Percentiles rank a stretch among this genome's conserved stretches.
Evolutionary conservation across 1,140 invertebrate genomes (phyloP).

Genomic region (Temnothorax nylanderi): DNA sequence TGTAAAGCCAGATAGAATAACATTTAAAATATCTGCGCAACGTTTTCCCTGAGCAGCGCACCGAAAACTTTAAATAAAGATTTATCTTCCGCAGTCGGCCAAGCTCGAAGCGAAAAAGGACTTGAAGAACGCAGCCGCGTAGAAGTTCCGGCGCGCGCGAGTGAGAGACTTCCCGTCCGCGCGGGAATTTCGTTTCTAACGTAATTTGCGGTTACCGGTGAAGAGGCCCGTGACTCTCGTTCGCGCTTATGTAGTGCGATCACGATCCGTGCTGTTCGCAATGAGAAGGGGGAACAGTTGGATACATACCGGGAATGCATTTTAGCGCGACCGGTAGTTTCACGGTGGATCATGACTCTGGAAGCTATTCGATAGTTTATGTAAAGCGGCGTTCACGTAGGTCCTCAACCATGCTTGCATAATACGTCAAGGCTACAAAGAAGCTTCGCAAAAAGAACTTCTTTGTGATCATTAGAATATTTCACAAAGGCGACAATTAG

Average conservation of each 20-base stretch:
- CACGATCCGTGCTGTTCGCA: slow-evolving; percentile 1
- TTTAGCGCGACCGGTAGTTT: slow-evolving; percentile 45
- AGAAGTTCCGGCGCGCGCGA: slow-evolving; percentile 22
- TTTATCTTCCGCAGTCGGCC: slow-evolving; percentile 50
- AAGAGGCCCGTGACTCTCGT: slow-evolving; percentile 26
- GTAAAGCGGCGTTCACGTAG: neutral
- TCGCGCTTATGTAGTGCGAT: slow-evolving; percentile 22
- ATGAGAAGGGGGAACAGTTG: neutral
- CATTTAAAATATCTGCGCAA: slow-evolving; percentile 56
- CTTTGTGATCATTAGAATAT: neutral
- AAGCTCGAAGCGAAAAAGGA: slow-evolving; percentile 31
- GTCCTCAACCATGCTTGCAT: neutral
- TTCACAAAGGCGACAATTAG: neutral
- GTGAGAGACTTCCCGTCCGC: slow-evolving; percentile 13
- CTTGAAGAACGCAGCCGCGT: slow-evolving; percentile 44
- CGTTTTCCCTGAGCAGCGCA: slow-evolving; percentile 12
- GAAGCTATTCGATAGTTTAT: neutral
- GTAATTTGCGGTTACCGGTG: slow-evolving; percentile 41
- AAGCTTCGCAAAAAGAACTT: neutral
- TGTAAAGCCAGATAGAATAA: slow-evolving; percentile 46
- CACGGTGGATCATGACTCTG: neutral
- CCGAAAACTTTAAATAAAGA: slow-evolving; percentile 61
- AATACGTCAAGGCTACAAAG: neutral
- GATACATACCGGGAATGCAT: slow-evolving; percentile 49
- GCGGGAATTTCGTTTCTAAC: slow-evolving; percentile 36